These are phyloP conservation scores for Cosmopolites sordidus DNA, from an alignment of 2,888 invertebrate genomes.

Conservation along the genomic window DNA sequence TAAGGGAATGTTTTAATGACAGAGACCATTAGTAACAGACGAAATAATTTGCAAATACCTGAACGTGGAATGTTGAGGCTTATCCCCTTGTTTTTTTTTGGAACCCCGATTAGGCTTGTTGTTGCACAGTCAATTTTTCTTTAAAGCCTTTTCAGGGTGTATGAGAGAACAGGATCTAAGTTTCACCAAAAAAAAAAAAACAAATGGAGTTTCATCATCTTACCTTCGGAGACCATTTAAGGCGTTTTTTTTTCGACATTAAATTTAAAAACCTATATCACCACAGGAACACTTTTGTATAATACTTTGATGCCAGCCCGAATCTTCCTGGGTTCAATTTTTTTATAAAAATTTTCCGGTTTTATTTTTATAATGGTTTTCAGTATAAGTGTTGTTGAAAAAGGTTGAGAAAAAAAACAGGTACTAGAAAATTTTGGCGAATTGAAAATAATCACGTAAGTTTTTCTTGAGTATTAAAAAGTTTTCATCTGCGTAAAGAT, in stretches of 20 bases:
- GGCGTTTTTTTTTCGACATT: conserved; percentile 1
- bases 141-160: conserved; percentile 5
- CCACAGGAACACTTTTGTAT: conserved; percentile 4
- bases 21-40: too few species aligned
- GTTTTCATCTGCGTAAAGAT: background rate
- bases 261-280: conserved; percentile 9
- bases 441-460: background rate
- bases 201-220: conserved; percentile 1
- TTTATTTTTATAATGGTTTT: too few species aligned
- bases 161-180: background rate
- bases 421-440: background rate
- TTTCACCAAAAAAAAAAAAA: background rate
- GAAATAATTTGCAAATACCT: too few species aligned
- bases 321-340: background rate
- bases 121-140: conserved; percentile 5
- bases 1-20: too few species aligned
- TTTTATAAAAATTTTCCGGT: too few species aligned
- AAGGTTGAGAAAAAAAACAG: too few species aligned
- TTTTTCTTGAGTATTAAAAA: background rate
- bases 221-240: conserved; percentile 1
- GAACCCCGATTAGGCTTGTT: conserved; percentile 6
- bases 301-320: conserved; percentile 4
- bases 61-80: background rate
- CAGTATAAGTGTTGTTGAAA: too few species aligned
- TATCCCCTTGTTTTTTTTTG: conserved; percentile 4